These are phyloP conservation scores for Peromyscus californicus DNA, from an alignment of 2,113 vertebrate genomes.

Conservation along the genomic window DNA sequence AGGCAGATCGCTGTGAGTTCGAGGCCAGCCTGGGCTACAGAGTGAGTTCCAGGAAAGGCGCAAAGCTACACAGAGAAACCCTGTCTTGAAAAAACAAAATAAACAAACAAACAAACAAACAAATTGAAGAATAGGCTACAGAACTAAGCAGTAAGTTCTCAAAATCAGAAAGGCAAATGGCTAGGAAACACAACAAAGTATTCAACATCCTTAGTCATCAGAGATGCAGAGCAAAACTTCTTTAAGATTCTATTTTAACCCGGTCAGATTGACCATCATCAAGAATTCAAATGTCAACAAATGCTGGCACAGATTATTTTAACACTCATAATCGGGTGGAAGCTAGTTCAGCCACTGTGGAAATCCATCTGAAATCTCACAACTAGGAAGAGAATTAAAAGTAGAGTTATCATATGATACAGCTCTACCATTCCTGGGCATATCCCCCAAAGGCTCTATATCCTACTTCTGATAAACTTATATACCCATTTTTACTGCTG, in stretches of 20 bases:
- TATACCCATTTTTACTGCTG: not conserved
- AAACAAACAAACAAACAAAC: no score
- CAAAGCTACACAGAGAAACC: no score
- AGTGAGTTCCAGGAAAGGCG: no score
- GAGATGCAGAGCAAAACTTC: not conserved
- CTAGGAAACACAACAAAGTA: not conserved
- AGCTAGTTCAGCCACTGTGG: not conserved
- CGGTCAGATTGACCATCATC: not conserved
- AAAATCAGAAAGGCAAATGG: not conserved
- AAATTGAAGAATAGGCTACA: not conserved
- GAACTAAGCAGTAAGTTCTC: not conserved
- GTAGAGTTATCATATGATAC: not conserved
- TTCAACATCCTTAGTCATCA: not conserved
- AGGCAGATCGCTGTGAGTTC: no score
- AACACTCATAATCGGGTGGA: not conserved
- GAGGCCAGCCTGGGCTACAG: no score
- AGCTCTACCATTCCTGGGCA: not conserved
- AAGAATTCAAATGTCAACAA: not conserved
- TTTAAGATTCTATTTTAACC: not conserved
- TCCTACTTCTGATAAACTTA: not conserved
- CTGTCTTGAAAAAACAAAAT: no score
- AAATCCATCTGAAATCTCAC: not conserved
- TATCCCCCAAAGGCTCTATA: not conserved
- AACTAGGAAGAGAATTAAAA: not conserved
- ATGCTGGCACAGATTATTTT: not conserved